Evolutionary conservation across 2,797 vertebrate species (phyloP).

Genomic region (Arrhamphus sclerolepis): DNA sequence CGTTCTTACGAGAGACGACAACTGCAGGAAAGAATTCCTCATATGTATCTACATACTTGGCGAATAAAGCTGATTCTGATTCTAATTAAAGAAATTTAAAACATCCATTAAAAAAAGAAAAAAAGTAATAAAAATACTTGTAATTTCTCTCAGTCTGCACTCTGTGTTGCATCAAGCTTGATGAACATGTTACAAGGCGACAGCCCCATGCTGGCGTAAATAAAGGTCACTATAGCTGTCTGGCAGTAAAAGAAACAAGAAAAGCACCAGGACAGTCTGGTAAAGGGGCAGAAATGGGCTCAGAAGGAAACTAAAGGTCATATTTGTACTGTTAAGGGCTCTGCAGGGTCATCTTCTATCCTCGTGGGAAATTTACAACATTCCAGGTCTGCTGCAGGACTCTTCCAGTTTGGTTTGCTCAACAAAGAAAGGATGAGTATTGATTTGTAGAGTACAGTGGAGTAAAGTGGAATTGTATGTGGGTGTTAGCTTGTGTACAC

Average conservation of each 20-base stretch:
- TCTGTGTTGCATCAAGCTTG: neutral
- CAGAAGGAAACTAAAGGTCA: conserved; percentile 60
- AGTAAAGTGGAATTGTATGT: conserved; percentile 41
- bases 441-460: conserved; percentile 45
- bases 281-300: conserved; percentile 29
- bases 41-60: too few relatives aligned
- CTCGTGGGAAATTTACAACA: conserved; percentile 27
- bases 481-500: conserved; percentile 16
- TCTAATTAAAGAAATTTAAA: too few relatives aligned
- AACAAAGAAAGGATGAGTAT: conserved; percentile 48
- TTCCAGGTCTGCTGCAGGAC: conserved; percentile 34
- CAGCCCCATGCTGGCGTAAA: conserved; percentile 47
- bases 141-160: neutral
- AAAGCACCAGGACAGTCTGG: conserved; percentile 32
- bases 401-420: conserved; percentile 23
- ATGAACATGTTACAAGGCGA: conserved; percentile 16
- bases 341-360: conserved; percentile 25
- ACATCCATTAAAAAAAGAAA: too few relatives aligned
- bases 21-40: too few relatives aligned
- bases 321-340: conserved; percentile 47
- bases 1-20: too few relatives aligned
- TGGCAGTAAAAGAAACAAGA: conserved; percentile 31
- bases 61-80: too few relatives aligned
- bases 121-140: too few relatives aligned
- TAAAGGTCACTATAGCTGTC: conserved; percentile 61